Percentiles rank a stretch among this genome's conserved stretches.
These are phyloP conservation scores for Drosophila tsacasi DNA, from an alignment of 1,140 invertebrate genomes.

Conservation along the genomic window DNA sequence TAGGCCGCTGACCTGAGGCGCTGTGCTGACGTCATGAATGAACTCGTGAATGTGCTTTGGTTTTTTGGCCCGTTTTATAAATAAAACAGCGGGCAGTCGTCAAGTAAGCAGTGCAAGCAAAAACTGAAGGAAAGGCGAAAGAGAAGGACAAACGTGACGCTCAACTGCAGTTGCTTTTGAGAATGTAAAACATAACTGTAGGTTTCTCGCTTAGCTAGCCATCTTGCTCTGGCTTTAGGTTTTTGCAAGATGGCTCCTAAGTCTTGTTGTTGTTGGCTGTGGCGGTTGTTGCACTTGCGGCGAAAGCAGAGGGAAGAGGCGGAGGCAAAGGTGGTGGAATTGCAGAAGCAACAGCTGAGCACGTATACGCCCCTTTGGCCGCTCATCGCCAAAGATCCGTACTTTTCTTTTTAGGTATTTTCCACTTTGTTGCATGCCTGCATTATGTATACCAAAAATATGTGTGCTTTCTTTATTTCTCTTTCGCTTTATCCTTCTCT, in stretches of 20 bases:
- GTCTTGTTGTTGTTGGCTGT: conserved; percentile 25
- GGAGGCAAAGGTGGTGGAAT: conserved; percentile 4
- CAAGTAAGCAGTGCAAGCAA: conserved; percentile 41
- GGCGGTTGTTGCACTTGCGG: conserved; percentile 34
- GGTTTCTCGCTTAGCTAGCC: not conserved
- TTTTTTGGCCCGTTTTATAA: conserved; percentile 51
- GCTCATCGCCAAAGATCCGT: conserved; percentile 37
- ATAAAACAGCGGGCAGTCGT: conserved; percentile 50
- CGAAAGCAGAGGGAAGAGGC: not conserved
- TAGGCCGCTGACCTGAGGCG: conserved; percentile 84
- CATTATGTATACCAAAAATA: conserved; percentile 72
- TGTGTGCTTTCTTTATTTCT: conserved; percentile 28
- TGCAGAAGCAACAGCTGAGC: conserved; percentile 61
- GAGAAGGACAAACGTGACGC: conserved; percentile 55
- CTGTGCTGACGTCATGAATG: conserved; percentile 83
- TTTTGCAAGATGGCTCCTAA: not conserved
- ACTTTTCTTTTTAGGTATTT: conserved; percentile 28
- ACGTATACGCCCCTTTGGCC: conserved; percentile 57
- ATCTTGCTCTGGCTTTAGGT: conserved; percentile 5
- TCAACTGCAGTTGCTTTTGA: conserved; percentile 37
- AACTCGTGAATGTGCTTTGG: conserved; percentile 75
- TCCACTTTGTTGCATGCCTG: conserved; percentile 52
- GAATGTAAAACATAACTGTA: conserved; percentile 33
- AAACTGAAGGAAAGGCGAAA: not conserved
- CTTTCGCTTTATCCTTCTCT: conserved; percentile 19